Evolutionary conservation across 2,797 vertebrate genomes (phyloP), one percentile per base, ranked within the genome.

Genomic region (Anableps anableps): DNA sequence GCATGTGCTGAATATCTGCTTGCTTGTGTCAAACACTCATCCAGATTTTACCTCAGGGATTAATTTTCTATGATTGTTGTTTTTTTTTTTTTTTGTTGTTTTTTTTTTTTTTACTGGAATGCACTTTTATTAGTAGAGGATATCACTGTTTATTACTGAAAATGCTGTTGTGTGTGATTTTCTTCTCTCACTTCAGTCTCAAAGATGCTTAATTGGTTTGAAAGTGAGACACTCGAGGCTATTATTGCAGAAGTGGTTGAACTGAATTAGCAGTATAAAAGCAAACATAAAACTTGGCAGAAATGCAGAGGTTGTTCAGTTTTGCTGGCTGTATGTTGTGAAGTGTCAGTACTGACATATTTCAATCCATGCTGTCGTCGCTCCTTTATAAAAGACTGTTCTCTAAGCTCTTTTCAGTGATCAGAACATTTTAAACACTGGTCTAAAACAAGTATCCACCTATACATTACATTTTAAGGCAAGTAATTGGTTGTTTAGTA

Each of bases 21-120:
- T 75, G 55, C 85, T 86, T 64, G 23, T 90, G 83, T 91, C 85
- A 86, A 84, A 90, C 80, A 81, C 78, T 83, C 2, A 4, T 38
- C 55, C 74, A 87, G 70, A 88, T 77, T 77, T 82, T 70, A 73
- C 87, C 88, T 71, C 60, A 21, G 83, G 86, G 88, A 87, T 82
- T 86, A 31, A 84, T 90, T 85, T 83, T 48, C 26, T 71, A 41
- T 60, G 51, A 79, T 58, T 19, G 8, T 36, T 74, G 74, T 64
- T 36, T 31, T 76, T 74, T 77, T 48, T 80, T 75, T 77, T 71
- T n/a, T 47, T 75, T 64, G 53, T 82, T 73, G n/a, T 75, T 76
- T 50, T 81, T 74, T 74, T 62, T 41, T 47, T 76, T 58, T 62
- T 76, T 74, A 62, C 66, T 78, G 55, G 82, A 91, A 86, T 31